Evolutionary conservation across 2,888 invertebrate genomes (phyloP).

Genomic region (Netelia fuscicornis): DNA sequence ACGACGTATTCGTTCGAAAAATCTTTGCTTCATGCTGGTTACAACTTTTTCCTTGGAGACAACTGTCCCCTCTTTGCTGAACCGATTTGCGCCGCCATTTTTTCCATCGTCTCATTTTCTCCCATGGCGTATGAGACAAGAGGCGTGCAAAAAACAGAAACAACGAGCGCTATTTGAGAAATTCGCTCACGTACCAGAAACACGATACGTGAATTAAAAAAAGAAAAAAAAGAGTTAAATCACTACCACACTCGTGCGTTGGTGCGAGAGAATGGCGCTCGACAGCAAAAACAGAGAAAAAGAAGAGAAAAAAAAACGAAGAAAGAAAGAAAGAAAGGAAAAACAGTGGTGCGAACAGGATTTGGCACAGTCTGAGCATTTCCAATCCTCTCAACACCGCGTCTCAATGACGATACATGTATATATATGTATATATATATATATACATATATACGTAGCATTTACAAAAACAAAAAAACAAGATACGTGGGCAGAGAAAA

Average conservation of each 20-base stretch:
- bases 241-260: neutral
- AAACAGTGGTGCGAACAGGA: slow-evolving; percentile 69
- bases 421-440: slow-evolving; percentile 17
- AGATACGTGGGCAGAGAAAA: neutral
- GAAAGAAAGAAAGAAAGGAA: neutral
- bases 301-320: neutral
- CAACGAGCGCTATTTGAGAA: neutral
- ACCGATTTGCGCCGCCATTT: neutral
- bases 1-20: neutral
- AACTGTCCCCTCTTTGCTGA: neutral
- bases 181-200: slow-evolving; percentile 16
- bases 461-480: neutral
- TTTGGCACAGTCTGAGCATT: slow-evolving; percentile 76
- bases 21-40: too few relatives aligned
- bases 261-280: neutral
- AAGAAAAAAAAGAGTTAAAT: slow-evolving; percentile 6
- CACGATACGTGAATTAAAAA: neutral
- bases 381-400: slow-evolving; percentile 74
- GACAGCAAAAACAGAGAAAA: neutral
- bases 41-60: too few relatives aligned
- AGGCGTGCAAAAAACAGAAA: neutral
- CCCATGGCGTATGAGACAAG: neutral
- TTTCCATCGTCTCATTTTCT: neutral
- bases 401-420: neutral
- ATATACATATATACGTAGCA: slow-evolving; percentile 10